A percentile compares a stretch with the other conserved stretches of the same genome.
Conservation (phyloP, 1,140 invertebrate genomes). For the Drosophila quadrilineata region DNA sequence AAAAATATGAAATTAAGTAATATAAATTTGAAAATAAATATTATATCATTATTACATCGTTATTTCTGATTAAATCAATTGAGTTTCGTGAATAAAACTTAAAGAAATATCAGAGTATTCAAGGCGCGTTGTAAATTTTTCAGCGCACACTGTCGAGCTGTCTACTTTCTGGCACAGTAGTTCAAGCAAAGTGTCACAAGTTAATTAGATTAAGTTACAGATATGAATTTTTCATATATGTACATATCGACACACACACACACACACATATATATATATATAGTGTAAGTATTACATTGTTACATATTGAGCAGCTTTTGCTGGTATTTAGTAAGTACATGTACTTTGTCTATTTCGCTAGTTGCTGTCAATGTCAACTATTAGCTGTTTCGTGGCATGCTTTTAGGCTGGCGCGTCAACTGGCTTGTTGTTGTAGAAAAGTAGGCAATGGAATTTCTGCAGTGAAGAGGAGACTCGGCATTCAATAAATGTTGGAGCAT, state of each 20-base stretch:
- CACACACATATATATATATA: no score
- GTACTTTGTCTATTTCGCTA: slow-evolving; percentile 1
- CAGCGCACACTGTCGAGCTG: neutral
- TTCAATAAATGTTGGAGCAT: neutral
- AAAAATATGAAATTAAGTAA: no score
- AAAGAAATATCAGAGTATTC: no score
- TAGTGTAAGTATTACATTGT: slow-evolving; percentile 14
- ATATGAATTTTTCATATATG: slow-evolving; percentile 37
- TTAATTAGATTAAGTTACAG: slow-evolving; percentile 71
- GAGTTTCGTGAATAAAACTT: no score
- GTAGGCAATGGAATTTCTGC: slow-evolving; percentile 42
- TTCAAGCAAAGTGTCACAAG: slow-evolving; percentile 74
- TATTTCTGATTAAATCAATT: neutral
- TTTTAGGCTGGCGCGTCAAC: slow-evolving; percentile 45
- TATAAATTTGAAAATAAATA: no score
- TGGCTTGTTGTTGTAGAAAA: slow-evolving; percentile 34
- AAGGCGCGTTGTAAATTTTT: neutral
- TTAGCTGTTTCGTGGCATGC: slow-evolving; percentile 37
- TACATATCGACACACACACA: no score
- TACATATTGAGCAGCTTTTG: slow-evolving; percentile 31
- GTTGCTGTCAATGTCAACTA: slow-evolving; percentile 61
- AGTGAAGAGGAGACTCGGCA: neutral
- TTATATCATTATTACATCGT: no score
- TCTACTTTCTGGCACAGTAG: slow-evolving; percentile 64
- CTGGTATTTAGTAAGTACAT: slow-evolving; percentile 31